Evolutionary conservation across 2,888 invertebrate genomes (phyloP).

Genomic region (Yponomeuta malinellus): DNA sequence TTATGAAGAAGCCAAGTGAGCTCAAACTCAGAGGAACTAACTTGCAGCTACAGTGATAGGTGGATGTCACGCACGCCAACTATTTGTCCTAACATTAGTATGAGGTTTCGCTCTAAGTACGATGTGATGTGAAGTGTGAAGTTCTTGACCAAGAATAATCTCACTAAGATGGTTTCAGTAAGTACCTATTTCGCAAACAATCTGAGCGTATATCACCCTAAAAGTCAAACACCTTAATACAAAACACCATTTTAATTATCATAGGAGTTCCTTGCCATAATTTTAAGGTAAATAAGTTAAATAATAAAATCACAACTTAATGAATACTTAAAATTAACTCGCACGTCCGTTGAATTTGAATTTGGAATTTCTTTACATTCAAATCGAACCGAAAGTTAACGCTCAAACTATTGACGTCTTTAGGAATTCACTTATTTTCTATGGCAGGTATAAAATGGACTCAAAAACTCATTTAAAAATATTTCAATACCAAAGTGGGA

Average conservation of each 20-base stretch:
- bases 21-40: too few relatives aligned
- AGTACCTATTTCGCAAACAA: too few relatives aligned
- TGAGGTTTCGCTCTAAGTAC: too few relatives aligned
- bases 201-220: background rate
- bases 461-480: constrained; percentile 62
- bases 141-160: too few relatives aligned
- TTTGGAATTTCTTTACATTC: constrained; percentile 39
- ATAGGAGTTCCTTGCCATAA: constrained; percentile 72
- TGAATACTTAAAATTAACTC: constrained; percentile 73
- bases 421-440: constrained; percentile 63
- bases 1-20: too few relatives aligned
- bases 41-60: too few relatives aligned
- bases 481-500: constrained; percentile 50
- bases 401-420: background rate
- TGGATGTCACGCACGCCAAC: too few relatives aligned
- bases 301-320: constrained; percentile 74
- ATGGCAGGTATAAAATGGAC: constrained; percentile 67
- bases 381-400: constrained; percentile 29
- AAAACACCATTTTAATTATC: constrained; percentile 53
- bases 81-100: too few relatives aligned
- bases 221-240: constrained; percentile 3
- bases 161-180: too few relatives aligned
- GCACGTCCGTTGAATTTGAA: constrained; percentile 46
- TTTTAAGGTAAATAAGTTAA: constrained; percentile 73
- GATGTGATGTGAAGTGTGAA: too few relatives aligned